Evolutionary conservation across 2,888 invertebrate species (phyloP).

Genomic region (Rhogogaster chlorosoma): DNA sequence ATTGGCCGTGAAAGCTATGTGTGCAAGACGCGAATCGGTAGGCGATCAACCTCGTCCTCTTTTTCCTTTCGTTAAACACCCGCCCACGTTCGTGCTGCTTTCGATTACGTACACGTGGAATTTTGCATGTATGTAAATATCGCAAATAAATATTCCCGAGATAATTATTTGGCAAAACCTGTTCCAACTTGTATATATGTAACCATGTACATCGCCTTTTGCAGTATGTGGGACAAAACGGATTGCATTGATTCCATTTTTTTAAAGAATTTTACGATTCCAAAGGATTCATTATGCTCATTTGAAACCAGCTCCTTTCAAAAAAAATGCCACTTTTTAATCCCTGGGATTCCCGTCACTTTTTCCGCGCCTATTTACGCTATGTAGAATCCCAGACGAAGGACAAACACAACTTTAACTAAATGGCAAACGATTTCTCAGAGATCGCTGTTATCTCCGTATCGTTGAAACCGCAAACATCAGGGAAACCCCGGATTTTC

Average conservation of each 20-base stretch:
- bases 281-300: neutral
- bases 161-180: neutral
- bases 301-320: neutral
- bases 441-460: neutral
- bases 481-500: neutral
- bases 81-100: neutral
- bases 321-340: neutral
- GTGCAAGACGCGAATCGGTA: neutral
- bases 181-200: neutral
- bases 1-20: constrained; percentile 2
- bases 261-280: neutral
- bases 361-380: neutral
- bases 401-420: neutral
- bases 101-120: neutral
- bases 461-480: neutral
- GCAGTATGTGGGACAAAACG: neutral
- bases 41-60: constrained; percentile 6
- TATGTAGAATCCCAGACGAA: neutral
- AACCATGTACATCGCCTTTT: neutral
- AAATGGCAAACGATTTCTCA: neutral
- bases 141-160: neutral
- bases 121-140: neutral
- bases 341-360: neutral
- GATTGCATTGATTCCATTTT: neutral
- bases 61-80: neutral